Base-by-base conservation (phyloP, 2,888 invertebrate species). In the Pilophorus perplexus region DNA sequence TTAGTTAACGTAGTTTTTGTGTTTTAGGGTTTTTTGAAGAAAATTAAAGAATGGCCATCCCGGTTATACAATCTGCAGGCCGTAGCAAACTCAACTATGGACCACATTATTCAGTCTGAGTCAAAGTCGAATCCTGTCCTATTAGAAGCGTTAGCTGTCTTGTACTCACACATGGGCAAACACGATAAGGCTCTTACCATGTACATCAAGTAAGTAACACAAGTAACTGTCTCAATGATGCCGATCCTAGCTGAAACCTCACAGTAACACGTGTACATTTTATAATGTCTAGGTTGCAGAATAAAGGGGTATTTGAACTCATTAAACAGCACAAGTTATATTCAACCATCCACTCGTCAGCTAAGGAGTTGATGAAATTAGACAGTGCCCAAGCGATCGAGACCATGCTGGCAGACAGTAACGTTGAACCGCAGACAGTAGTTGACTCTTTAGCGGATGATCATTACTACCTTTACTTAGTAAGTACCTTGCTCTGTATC, bases 111-210 rank as follows among this genome's bases (percentile, higher is more conserved):
- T 3, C 44, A 67, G 0, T 55, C 67, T 2, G 84, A 86, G 23
- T 60, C 71, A 1, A 85, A 86, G 73, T 83, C 84, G 16, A 85
- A 89, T 73, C 87, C 88, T 72, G 79, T 86, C 5, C 83, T 95
- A 71, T 80, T 95, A 38, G 92, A 94, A 80, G 88, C 94, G 1
- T 79, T 97, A 65, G 95, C 94, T 0, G 84, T 93, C 75, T 81
- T 97, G 48, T 95, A 94, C 74, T 89, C 90, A 67, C 86, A 92
- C 74, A 87, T 91, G 73, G 85, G 87, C 70, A 87, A 91, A 76
- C 95, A 91, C 77, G 94, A 95, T 76, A 93, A 92, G 78, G 93
- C 96, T 1, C 79, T 97, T 62, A 87, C 88, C 18, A 89, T 94
- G 80, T 96, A 94, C 77, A 81, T 97, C 48, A 91, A 88, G 85